Evolutionary conservation across 2,888 invertebrate species (phyloP).

Genomic region (Phyto melanocephala): DNA sequence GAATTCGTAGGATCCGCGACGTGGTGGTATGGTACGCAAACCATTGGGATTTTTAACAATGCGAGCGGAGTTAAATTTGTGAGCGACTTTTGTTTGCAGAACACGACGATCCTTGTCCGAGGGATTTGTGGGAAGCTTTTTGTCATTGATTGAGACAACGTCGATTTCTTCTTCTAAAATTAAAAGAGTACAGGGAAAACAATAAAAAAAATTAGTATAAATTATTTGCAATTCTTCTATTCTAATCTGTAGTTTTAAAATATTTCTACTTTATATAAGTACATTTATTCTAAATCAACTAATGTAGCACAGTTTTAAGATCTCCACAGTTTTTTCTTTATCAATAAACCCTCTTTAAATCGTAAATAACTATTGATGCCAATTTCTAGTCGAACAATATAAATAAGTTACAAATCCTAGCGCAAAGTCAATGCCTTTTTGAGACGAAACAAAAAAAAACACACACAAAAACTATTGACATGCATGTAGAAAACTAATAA

Average conservation of each 20-base stretch:
- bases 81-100: slow-evolving; percentile 82
- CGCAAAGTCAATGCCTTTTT: not conserved
- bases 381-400: not conserved
- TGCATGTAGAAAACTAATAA: not conserved
- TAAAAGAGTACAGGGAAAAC: slow-evolving; percentile 11
- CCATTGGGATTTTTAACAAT: slow-evolving; percentile 74
- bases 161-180: slow-evolving; percentile 86
- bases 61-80: slow-evolving; percentile 79
- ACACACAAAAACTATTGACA: not conserved
- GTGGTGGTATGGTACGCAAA: slow-evolving; percentile 72
- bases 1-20: slow-evolving; percentile 70
- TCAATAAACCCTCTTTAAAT: not conserved
- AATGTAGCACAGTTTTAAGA: too few species aligned
- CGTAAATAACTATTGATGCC: too few species aligned
- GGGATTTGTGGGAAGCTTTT: slow-evolving; percentile 84
- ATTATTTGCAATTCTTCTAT: too few species aligned
- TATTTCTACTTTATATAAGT: too few species aligned
- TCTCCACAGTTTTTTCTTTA: too few species aligned
- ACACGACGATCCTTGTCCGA: slow-evolving; percentile 85
- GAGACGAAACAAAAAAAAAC: not conserved
- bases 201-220: not conserved
- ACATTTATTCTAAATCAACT: too few species aligned
- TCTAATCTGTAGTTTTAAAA: too few species aligned
- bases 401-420: not conserved
- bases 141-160: slow-evolving; percentile 86